phyloP scores from a whole-genome alignment of 2,113 vertebrate species.

The Perca schrenkii region DNA sequence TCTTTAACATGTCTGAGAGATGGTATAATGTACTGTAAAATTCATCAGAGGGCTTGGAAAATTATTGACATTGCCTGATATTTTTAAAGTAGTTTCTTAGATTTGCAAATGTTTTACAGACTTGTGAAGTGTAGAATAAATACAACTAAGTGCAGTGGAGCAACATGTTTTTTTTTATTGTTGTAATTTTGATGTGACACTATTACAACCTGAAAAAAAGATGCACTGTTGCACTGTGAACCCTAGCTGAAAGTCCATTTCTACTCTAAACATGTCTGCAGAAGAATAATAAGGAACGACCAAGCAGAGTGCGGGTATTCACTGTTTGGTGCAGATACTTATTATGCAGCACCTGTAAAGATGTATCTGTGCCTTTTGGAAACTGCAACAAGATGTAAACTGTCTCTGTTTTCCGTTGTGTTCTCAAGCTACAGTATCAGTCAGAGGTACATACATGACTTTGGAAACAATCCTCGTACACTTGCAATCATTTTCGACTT shows the following conservation, averaged over 20 bases:
- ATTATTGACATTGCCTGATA: neutral
- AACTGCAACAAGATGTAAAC: neutral
- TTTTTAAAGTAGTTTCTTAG: neutral
- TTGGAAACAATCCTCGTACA: neutral
- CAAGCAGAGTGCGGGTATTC: neutral
- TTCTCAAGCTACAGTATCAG: neutral
- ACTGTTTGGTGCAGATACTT: neutral
- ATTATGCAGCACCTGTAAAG: neutral
- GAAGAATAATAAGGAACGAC: neutral
- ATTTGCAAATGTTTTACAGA: neutral
- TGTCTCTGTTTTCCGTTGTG: neutral
- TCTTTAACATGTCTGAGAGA: conserved; percentile 28
- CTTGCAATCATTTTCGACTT: neutral
- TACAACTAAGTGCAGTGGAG: neutral
- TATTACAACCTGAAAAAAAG: neutral
- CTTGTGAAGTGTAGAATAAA: neutral
- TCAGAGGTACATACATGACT: neutral
- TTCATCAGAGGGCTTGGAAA: neutral
- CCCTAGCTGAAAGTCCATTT: neutral
- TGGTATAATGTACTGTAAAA: conserved; percentile 9
- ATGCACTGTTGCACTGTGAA: neutral
- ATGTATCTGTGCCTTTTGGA: neutral
- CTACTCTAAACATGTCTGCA: neutral
- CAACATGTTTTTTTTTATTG: neutral
- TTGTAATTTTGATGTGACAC: neutral